A percentile compares a stretch with the other conserved stretches of the same genome.
These are phyloP conservation scores for Nymphalis polychloros DNA, from an alignment of 2,888 invertebrate genomes.

Conservation along the genomic window DNA sequence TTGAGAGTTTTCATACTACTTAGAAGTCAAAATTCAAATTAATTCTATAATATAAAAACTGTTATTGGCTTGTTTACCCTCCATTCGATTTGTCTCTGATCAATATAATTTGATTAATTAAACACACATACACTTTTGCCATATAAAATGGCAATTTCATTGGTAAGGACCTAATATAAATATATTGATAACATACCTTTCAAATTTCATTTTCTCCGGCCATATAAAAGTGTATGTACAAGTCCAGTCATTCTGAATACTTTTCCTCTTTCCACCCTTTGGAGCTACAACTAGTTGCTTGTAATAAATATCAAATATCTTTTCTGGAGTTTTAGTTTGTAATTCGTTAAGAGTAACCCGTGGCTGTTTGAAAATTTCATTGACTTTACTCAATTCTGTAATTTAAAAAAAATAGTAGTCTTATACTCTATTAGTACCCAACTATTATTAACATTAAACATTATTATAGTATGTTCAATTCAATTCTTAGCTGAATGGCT, in stretches of 20 bases:
- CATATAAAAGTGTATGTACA: constrained; percentile 80
- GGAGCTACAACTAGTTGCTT: constrained; percentile 57
- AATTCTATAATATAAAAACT: too few species aligned
- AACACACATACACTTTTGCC: too few species aligned
- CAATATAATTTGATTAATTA: too few species aligned
- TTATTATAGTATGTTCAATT: background rate
- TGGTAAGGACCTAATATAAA: background rate
- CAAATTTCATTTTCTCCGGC: constrained; percentile 81
- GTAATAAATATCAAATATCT: constrained; percentile 65
- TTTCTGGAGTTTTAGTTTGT: constrained; percentile 63
- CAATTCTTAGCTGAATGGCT: background rate
- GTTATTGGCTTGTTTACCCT: too few species aligned
- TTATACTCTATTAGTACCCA: background rate
- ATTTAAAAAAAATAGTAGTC: background rate
- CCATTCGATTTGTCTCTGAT: too few species aligned
- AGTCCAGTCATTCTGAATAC: constrained; percentile 67
- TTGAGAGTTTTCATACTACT: too few species aligned
- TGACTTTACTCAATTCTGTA: constrained; percentile 50
- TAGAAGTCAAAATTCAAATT: too few species aligned
- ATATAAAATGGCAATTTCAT: background rate
- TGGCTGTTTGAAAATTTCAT: constrained; percentile 72
- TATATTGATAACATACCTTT: constrained; percentile 47
- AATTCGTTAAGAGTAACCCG: constrained; percentile 75
- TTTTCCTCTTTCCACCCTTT: constrained; percentile 59
- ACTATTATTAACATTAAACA: background rate